Base-by-base conservation (phyloP, 2,888 invertebrate genomes). In the Scaptomyza parva region DNA sequence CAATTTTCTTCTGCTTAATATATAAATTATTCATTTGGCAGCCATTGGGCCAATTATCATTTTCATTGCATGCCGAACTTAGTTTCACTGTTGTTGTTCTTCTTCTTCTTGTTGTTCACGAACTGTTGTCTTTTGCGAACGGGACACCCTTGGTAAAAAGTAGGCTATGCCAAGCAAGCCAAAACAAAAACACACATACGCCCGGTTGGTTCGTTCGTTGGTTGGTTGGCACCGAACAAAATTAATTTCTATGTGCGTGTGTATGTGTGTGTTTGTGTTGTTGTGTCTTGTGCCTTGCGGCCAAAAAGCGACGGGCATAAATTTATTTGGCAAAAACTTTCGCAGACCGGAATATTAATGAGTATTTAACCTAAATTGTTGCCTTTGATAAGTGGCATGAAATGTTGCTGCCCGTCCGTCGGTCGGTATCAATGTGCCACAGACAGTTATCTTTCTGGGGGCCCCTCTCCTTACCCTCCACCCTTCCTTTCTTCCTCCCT, bases 11-110 rank as follows among this genome's bases (percentile, higher is more conserved):
- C 70, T 59, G 71, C 78, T 80, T 78, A 75, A 89, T 78, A 81
- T 82, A 88, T 89, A 89, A 89, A 90, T 89, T 82, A 89, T 89
- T 89, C 88, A 90, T 88, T 83, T 75, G 73, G 59, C 70, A 72
- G 77, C 66, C 85, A 78, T 79, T 82, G 64, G 70, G 76, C 82
- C 88, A 88, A 89, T 89, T 89, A 89, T 88, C 84, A 88, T 89
- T 89, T 88, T 70, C 79, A 74, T 85, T 69, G 71, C 70, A 65
- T 50, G 68, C 61, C 35, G n/a, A 60, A 61, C 54, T 71, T 41
- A 8, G 58, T 35, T 39, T 37, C 22, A 45, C 14, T 14, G 22
- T 60, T 60, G 47, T 3, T 17, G 28, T 60, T 60, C 9, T n/a
- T n/a, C n/a, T n/a, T n/a, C n/a, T n/a, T n/a, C n/a, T n/a, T n/a